Evolutionary conservation across 2,888 invertebrate species (phyloP).

Genomic region (Rosalia funebris): DNA sequence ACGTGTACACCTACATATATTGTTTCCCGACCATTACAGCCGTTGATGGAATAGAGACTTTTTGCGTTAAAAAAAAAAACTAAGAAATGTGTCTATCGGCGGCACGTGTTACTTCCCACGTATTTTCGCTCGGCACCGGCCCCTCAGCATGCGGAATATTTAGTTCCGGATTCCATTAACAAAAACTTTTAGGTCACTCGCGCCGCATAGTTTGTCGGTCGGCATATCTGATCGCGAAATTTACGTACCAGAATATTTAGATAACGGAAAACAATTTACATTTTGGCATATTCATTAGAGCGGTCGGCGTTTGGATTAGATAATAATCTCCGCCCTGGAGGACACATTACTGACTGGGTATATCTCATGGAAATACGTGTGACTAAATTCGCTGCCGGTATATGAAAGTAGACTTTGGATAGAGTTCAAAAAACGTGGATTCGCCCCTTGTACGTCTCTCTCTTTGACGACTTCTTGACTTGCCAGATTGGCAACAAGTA

Average conservation of each 20-base stretch:
- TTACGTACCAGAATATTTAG: slow-evolving; percentile 16
- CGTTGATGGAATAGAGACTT: not conserved
- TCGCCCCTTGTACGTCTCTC: too few species aligned
- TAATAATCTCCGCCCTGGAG: not conserved
- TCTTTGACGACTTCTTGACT: too few species aligned
- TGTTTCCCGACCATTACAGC: not conserved
- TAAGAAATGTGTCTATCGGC: slow-evolving; percentile 20
- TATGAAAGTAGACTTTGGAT: too few species aligned
- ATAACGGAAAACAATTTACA: slow-evolving; percentile 12
- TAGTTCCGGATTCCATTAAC: slow-evolving; percentile 23
- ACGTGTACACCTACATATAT: not conserved
- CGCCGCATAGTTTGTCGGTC: not conserved
- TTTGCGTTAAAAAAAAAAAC: slow-evolving; percentile 6
- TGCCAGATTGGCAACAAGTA: too few species aligned
- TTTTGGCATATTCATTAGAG: slow-evolving; percentile 1
- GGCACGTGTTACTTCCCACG: slow-evolving; percentile 20
- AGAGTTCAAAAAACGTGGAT: too few species aligned
- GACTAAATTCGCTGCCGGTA: too few species aligned
- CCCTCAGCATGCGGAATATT: slow-evolving; percentile 20
- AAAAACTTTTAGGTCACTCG: slow-evolving; percentile 24
- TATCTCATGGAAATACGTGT: too few species aligned
- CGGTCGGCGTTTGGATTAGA: not conserved
- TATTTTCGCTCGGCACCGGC: slow-evolving; percentile 5
- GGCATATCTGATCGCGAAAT: slow-evolving; percentile 18
- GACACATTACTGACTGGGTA: too few species aligned